Evolutionary conservation across 2,888 invertebrate genomes (phyloP), one percentile per base, ranked within the genome.

Genomic region (Heliconius sara): DNA sequence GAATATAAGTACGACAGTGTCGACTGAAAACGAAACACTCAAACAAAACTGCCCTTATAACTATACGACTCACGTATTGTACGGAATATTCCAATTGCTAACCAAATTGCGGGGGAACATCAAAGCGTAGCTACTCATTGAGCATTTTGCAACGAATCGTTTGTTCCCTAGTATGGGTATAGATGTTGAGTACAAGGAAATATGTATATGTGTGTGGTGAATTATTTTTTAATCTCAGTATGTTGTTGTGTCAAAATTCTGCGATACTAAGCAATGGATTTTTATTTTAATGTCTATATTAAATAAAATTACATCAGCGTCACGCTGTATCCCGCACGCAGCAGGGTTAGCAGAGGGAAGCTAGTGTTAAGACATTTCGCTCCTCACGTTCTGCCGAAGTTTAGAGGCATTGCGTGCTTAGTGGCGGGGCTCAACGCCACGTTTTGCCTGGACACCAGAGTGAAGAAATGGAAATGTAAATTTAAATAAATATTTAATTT

Each of bases 101-200:
- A 74, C 78, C 68, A 72, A 81, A 80, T 79, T 80, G 76, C 76
- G 72, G 60, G 65, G 65, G 72, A 76, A 78, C 79, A 76, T 79
- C 82, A 81, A 82, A 82, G 78, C 79, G 67, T 75, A 57, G 34
- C 30, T 73, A 73, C 68, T 79, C 79, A 78, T 76, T 78, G 82
- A 82, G 74, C 79, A 72, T 81, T 81, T 79, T 76, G 81, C 78
- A 76, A 79, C 76, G 77, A 82, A 82, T 78, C 78, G 80, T 60
- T 78, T 77, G 65, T 63, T 65, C 74, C 73, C 76, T 3, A 0
- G 52, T 52, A 7, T 12, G 52, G 71, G 39, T 75, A 57, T 19
- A 73, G 77, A 81, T 74, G 43, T 47, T 63, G 68, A 77, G 71
- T 22, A 76, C 19, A 60, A 22, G 67, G 76, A 70, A 68, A 72